phyloP scores from a whole-genome alignment of 2,113 vertebrate species.

The Mus pahari region DNA sequence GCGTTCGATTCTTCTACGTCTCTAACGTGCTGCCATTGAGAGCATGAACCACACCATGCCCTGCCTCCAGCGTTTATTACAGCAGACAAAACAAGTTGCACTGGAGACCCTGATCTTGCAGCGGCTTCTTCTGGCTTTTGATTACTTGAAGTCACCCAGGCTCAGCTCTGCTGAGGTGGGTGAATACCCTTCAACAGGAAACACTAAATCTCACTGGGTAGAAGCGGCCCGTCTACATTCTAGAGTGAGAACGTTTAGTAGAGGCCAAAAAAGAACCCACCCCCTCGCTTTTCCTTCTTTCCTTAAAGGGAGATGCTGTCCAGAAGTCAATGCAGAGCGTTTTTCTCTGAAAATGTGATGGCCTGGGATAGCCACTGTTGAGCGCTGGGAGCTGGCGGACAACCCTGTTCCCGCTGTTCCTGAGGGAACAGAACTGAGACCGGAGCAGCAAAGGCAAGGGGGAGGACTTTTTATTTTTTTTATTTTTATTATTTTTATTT shows the following conservation, averaged over 20 bases:
- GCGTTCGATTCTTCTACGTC: too few relatives aligned
- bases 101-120: accelerated
- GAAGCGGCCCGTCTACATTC: neutral
- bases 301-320: neutral
- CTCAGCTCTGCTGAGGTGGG: neutral
- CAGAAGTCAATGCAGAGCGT: neutral
- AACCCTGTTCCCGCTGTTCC: neutral
- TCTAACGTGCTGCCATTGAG: neutral
- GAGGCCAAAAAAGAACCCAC: neutral
- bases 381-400: neutral
- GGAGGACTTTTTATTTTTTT: too few relatives aligned
- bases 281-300: neutral
- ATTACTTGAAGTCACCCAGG: neutral
- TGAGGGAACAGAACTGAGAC: neutral
- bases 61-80: neutral
- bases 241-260: neutral
- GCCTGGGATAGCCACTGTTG: neutral
- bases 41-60: neutral
- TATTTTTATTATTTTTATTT: neutral
- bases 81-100: accelerated
- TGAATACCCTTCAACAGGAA: neutral
- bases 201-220: neutral
- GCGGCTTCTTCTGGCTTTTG: neutral
- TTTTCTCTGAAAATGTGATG: neutral
- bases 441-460: neutral